These are phyloP conservation scores for Labroides dimidiatus DNA, from an alignment of 2,797 vertebrate species.

Conservation along the genomic window DNA sequence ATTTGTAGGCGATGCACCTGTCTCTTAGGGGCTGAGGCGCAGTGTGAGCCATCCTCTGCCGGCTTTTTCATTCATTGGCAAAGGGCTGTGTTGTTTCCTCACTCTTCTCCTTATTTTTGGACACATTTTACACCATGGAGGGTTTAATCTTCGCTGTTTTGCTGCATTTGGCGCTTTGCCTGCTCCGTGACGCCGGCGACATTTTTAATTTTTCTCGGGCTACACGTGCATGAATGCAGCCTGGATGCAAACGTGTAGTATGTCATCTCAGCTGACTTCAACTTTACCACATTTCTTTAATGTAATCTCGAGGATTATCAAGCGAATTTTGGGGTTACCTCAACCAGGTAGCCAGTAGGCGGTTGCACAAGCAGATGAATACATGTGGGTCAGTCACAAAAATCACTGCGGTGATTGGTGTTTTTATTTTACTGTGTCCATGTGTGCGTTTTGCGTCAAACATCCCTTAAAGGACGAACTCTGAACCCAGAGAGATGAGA, in stretches of 20 bases:
- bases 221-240: constrained; percentile 43
- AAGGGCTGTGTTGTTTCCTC: not conserved
- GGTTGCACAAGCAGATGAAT: constrained; percentile 30
- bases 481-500: not conserved
- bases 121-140: accelerated
- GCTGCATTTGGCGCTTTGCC: not conserved
- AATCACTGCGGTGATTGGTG: not conserved
- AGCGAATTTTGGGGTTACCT: constrained; percentile 6
- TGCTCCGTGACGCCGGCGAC: constrained; percentile 25
- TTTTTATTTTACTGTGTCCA: not conserved
- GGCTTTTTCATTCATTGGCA: constrained; percentile 43
- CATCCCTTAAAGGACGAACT: accelerated
- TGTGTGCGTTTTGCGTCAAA: not conserved
- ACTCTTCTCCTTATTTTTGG: not conserved
- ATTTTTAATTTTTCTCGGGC: not conserved
- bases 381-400: constrained; percentile 11
- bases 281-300: not conserved
- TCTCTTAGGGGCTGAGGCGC: constrained; percentile 26
- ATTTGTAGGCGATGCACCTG: constrained; percentile 49
- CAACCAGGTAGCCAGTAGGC: constrained; percentile 12
- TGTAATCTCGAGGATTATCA: not conserved
- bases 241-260: not conserved
- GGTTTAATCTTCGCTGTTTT: not conserved
- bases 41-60: constrained; percentile 49
- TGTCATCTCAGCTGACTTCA: accelerated